Evolutionary conservation across 2,797 vertebrate species (phyloP).

Genomic region (Mus caroli): DNA sequence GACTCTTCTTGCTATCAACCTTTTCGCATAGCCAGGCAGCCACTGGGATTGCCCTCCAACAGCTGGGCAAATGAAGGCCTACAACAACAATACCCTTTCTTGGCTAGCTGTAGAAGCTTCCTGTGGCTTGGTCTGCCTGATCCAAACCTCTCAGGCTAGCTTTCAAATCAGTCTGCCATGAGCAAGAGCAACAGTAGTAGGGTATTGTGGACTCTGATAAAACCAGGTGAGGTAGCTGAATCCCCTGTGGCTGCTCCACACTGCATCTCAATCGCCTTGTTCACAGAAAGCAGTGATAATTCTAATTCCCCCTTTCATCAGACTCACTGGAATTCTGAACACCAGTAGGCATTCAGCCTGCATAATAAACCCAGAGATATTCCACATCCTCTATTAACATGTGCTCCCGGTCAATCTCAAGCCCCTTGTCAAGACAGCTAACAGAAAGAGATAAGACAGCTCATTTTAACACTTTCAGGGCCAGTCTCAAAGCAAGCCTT

Average conservation of each 20-base stretch:
- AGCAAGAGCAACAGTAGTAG: slow-evolving; percentile 54
- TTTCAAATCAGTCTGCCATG: slow-evolving; percentile 61
- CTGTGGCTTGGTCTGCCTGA: slow-evolving; percentile 53
- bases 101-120: slow-evolving; percentile 36
- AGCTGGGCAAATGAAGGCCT: slow-evolving; percentile 20
- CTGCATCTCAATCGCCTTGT: slow-evolving; percentile 66
- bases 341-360: slow-evolving; percentile 34
- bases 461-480: slow-evolving; percentile 36
- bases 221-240: slow-evolving; percentile 54
- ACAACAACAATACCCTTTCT: slow-evolving; percentile 29
- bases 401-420: not conserved
- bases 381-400: not conserved
- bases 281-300: slow-evolving; percentile 73
- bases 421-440: not conserved
- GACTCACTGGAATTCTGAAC: slow-evolving; percentile 60
- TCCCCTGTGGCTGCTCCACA: slow-evolving; percentile 29
- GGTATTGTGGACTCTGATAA: slow-evolving; percentile 57
- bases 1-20: not conserved
- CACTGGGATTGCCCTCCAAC: slow-evolving; percentile 12
- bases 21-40: not conserved
- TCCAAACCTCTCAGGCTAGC: slow-evolving; percentile 44
- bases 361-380: slow-evolving; percentile 41
- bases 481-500: not conserved
- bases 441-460: not conserved
- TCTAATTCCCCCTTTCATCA: slow-evolving; percentile 71